Evolutionary conservation across 2,888 invertebrate genomes (phyloP).

Genomic region (Harpalus rufipes): DNA sequence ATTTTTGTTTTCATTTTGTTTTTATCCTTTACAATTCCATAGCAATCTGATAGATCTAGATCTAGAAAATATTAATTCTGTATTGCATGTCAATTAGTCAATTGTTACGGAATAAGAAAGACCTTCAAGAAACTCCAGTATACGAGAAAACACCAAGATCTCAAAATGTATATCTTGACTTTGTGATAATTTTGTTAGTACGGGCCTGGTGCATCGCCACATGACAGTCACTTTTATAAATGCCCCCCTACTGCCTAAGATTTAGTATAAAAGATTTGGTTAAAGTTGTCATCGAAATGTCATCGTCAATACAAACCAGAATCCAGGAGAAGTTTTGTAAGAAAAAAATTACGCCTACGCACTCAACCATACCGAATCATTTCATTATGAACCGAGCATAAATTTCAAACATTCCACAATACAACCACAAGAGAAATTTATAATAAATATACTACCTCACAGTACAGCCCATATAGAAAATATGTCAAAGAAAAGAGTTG

Average conservation of each 20-base stretch:
- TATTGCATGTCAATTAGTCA: too few species aligned
- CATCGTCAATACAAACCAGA: slow-evolving; percentile 62
- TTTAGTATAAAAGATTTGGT: slow-evolving; percentile 66
- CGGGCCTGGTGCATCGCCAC: slow-evolving; percentile 32
- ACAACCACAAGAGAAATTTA: neutral
- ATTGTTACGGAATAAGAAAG: too few species aligned
- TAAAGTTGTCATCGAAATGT: slow-evolving; percentile 66
- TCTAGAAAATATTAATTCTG: too few species aligned
- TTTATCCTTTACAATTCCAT: too few species aligned
- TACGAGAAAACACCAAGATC: neutral
- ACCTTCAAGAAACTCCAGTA: too few species aligned
- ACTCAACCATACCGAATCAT: slow-evolving; percentile 33
- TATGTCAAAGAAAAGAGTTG: neutral
- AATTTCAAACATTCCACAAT: slow-evolving; percentile 18
- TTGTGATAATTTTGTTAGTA: slow-evolving; percentile 8
- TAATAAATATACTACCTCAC: neutral
- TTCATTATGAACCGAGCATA: slow-evolving; percentile 19
- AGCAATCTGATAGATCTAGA: too few species aligned
- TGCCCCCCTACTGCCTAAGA: slow-evolving; percentile 66
- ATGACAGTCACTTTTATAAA: slow-evolving; percentile 65
- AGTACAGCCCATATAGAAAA: neutral
- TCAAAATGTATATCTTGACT: neutral
- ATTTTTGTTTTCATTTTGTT: too few species aligned
- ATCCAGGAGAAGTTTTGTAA: slow-evolving; percentile 49
- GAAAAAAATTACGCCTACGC: slow-evolving; percentile 46